Conservation (phyloP, 2,113 vertebrate species). For the Oryctolagus cuniculus region DNA sequence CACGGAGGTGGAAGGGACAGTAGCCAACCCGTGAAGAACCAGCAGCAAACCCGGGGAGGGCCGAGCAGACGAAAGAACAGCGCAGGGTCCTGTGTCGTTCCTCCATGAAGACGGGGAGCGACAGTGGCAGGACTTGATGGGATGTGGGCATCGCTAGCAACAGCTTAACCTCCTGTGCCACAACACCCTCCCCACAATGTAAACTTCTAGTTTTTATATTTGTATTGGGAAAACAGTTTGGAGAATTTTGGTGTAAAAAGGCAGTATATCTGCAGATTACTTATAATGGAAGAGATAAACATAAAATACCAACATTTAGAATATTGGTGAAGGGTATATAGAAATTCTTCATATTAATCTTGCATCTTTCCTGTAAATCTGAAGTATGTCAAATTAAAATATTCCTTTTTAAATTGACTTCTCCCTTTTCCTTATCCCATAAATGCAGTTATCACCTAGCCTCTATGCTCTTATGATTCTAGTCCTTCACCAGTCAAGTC, state of each 20-base stretch:
- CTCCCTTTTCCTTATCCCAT: neutral
- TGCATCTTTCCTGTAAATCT: neutral
- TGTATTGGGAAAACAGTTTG: neutral
- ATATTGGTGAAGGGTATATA: neutral
- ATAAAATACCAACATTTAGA: neutral
- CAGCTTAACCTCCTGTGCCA: too few species aligned
- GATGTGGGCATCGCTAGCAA: too few species aligned
- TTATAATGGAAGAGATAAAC: neutral
- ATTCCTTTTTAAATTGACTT: neutral
- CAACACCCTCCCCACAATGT: neutral
- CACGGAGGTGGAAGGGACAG: too few species aligned
- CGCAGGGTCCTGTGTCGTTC: too few species aligned
- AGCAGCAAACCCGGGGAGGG: too few species aligned
- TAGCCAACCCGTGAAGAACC: too few species aligned
- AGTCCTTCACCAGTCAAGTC: neutral
- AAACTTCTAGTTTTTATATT: constrained; percentile 37
- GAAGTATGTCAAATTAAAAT: neutral
- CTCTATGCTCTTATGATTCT: neutral
- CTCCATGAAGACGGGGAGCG: too few species aligned
- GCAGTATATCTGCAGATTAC: neutral
- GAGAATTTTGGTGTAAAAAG: constrained; percentile 4
- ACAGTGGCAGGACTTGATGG: too few species aligned
- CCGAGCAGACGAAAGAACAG: too few species aligned
- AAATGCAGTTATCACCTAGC: neutral
- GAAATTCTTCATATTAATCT: neutral